Conservation (phyloP, 2,797 vertebrate species). For the Pantherophis vulpinus region DNA sequence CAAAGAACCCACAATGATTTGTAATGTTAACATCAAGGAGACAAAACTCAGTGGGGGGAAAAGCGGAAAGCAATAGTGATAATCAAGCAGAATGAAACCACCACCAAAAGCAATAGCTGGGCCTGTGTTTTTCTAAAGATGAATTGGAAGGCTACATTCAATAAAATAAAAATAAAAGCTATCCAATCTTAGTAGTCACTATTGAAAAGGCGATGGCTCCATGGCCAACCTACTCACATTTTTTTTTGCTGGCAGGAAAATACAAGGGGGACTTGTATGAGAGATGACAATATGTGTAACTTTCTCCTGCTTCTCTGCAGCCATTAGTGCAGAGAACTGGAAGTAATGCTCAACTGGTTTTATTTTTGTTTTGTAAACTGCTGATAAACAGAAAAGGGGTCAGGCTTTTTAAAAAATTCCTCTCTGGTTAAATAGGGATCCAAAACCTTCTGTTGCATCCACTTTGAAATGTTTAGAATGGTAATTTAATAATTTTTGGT, state of each 20-base stretch:
- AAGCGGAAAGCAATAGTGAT: neutral
- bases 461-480: neutral
- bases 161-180: neutral
- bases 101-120: neutral
- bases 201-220: neutral
- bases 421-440: neutral
- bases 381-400: neutral
- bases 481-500: neutral
- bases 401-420: neutral
- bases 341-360: neutral
- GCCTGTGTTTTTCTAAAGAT: neutral
- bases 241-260: neutral
- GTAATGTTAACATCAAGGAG: neutral
- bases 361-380: neutral
- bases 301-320: neutral
- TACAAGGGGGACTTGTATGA: neutral
- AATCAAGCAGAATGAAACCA: neutral
- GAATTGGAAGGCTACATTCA: neutral
- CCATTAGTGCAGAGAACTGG: too few species aligned
- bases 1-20: neutral
- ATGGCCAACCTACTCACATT: neutral
- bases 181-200: neutral
- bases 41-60: neutral
- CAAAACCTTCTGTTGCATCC: neutral
- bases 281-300: neutral